These are phyloP conservation scores for Geophilus truncorum DNA, from an alignment of 2,888 invertebrate species.

Conservation along the genomic window DNA sequence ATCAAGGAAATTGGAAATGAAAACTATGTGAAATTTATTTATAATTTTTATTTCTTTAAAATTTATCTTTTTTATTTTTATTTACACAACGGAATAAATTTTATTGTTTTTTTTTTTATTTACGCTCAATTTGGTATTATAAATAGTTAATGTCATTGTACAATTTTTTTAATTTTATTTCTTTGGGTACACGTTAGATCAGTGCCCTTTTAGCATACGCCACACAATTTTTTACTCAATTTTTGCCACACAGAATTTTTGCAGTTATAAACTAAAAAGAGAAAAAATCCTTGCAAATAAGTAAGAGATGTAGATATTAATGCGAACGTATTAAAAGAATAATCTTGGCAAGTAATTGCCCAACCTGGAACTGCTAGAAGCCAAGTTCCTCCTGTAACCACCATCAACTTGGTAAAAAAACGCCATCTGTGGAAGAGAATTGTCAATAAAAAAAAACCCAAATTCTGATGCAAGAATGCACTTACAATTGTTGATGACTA, in stretches of 20 bases:
- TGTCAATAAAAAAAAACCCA: neutral
- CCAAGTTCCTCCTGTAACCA: neutral
- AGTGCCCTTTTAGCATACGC: too few species aligned
- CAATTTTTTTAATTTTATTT: too few species aligned
- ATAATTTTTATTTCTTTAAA: too few species aligned
- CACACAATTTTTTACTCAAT: neutral
- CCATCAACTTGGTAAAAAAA: neutral
- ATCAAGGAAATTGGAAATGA: too few species aligned
- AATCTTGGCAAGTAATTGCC: neutral
- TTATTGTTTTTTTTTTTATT: too few species aligned
- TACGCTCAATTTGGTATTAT: too few species aligned
- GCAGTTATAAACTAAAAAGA: neutral
- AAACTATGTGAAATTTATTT: too few species aligned
- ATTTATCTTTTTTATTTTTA: too few species aligned
- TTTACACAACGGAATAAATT: too few species aligned
- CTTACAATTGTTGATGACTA: neutral
- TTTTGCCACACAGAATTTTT: neutral
- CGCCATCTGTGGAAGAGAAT: neutral
- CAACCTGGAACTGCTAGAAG: neutral
- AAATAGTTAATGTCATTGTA: too few species aligned
- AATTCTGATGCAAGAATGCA: neutral
- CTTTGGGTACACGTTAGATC: too few species aligned
- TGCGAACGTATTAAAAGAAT: neutral
- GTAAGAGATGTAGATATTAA: neutral
- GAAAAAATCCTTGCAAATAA: neutral